These are phyloP conservation scores for Etheostoma cragini DNA, from an alignment of 2,113 vertebrate genomes.

Conservation along the genomic window DNA sequence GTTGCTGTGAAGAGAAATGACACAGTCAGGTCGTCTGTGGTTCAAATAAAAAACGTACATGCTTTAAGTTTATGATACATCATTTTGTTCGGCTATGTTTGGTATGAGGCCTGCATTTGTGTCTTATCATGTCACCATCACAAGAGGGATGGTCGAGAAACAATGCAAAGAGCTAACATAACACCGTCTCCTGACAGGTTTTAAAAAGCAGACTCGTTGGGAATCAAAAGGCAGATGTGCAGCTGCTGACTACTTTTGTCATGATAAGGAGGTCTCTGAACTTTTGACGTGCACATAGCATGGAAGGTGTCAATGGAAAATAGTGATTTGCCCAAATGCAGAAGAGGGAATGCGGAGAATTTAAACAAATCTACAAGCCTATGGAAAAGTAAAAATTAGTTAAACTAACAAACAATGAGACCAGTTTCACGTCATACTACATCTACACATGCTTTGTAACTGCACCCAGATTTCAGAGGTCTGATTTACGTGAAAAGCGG, in stretches of 20 bases:
- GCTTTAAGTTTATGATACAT: not conserved
- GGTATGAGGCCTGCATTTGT: constrained; percentile 12
- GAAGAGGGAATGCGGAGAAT: constrained; percentile 10
- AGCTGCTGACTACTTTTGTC: constrained; percentile 63
- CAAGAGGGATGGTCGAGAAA: constrained; percentile 40
- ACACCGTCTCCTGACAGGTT: constrained; percentile 39
- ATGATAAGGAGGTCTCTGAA: constrained; percentile 69
- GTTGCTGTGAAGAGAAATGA: not conserved
- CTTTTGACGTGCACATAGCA: constrained; percentile 64
- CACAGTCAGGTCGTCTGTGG: not conserved
- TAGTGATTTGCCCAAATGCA: constrained; percentile 29
- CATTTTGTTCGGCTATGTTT: constrained; percentile 3
- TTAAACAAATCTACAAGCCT: constrained; percentile 27
- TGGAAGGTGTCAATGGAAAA: constrained; percentile 21
- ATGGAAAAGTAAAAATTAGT: constrained; percentile 18
- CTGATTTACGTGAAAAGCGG: constrained; percentile 57
- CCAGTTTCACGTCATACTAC: constrained; percentile 26
- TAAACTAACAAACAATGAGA: constrained; percentile 39
- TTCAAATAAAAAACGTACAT: not conserved
- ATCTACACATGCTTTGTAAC: constrained; percentile 36
- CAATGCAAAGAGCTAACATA: constrained; percentile 53
- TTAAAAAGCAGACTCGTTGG: constrained; percentile 44
- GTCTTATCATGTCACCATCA: constrained; percentile 46
- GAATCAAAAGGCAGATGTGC: constrained; percentile 20
- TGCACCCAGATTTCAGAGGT: constrained; percentile 29